phyloP scores from a whole-genome alignment of 2,113 vertebrate genomes.

The Spheniscus mendiculus region DNA sequence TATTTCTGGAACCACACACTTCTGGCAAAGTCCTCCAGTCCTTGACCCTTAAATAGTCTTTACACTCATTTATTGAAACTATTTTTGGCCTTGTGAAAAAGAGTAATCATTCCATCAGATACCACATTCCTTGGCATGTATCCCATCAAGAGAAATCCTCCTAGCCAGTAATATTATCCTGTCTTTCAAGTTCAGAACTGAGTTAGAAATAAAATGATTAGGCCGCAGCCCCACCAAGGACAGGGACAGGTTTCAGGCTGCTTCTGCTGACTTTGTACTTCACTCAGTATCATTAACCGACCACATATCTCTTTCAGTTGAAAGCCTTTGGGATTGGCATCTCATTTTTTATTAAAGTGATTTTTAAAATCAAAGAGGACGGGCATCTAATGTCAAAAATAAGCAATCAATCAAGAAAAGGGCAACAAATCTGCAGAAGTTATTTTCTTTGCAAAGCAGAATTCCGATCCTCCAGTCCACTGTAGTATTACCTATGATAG shows the following conservation, averaged over 20 bases:
- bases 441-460: background rate
- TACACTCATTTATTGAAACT: background rate
- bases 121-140: background rate
- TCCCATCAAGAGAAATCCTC: background rate
- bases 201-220: background rate
- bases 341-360: background rate
- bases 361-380: background rate
- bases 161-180: background rate
- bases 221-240: background rate
- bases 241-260: background rate
- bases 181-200: background rate
- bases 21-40: background rate
- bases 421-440: background rate
- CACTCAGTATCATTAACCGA: background rate
- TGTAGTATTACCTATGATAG: slow-evolving; percentile 82
- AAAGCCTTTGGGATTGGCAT: background rate
- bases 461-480: background rate
- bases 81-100: background rate
- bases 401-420: background rate
- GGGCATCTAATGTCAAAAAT: background rate
- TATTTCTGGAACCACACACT: background rate
- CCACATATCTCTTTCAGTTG: background rate
- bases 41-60: background rate
- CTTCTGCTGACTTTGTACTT: background rate
- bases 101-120: background rate